Evolutionary conservation across 2,888 invertebrate species (phyloP), one percentile per base, ranked within the genome.

Genomic region (Melanargia galathea): DNA sequence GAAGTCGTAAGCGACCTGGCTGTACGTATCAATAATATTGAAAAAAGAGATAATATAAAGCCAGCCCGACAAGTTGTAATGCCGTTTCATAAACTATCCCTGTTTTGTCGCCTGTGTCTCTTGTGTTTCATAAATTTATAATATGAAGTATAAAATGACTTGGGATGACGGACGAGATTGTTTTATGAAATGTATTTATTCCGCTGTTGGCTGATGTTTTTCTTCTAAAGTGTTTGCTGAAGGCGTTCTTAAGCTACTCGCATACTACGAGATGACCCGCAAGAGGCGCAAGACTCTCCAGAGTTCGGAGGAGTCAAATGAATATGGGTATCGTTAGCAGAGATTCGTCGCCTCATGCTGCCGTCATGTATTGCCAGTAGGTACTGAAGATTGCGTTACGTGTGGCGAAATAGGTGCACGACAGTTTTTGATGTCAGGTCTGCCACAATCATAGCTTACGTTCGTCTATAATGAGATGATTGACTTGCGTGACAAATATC

Each of bases 81-180:
- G 59, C 59, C 22, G 49, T 51, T 59, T 38, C 24, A 59, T 59
- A 51, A 59, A 26, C 49, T 40, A 59, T 40, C 49, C 38, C 49
- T 59, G 59, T 59, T 59, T 59, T 59, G 59, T 59, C 59, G 49
- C 59, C 59, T 51, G 38, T 4, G 38, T 16, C 55, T 51, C 46
- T 40, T 26, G 43, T 45, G 51, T 59, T 40, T 59, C 59, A 59
- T 59, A 59, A 59, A 59, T 59, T 59, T 59, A 51, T 59, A 59
- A 59, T 59, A 49, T 59, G 49, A 59, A 51, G 59, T 59, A 59
- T 59, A 59, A 59, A 51, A 49, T 59, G 49, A 51, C 38, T 59
- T 40, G 10, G 49, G 49, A 59, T 40, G 59, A 59, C 18, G 59
- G 16, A 51, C 59, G 59, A 40, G 59, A 59, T 40, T 59, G 51